Evolutionary conservation across 2,797 vertebrate species (phyloP), one percentile per base, ranked within the genome.

Genomic region (Cheracebus regulus): DNA sequence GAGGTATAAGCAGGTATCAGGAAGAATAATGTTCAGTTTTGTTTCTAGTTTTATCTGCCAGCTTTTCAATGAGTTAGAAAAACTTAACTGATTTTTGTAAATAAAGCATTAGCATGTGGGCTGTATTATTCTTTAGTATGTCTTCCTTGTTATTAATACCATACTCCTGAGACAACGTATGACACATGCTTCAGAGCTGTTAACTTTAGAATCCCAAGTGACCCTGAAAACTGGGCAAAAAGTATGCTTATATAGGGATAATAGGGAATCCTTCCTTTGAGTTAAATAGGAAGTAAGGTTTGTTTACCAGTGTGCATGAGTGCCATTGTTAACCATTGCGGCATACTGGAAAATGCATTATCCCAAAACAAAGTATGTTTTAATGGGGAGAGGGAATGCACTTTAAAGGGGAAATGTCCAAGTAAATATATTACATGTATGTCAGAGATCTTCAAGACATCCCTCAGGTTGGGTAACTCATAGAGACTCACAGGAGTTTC

Each of bases 341-440:
- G 22, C 30, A 64, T 46, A 55, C 39, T 19, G 83, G 48, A 76
- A 70, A 72, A 80, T 72, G 9, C 36, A 39, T 79, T 61, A 85
- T 75, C 30, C 22, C 57, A 20, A 81, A 95, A 95, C 55, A 78
- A 88, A 83, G 19, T 95, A 10, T 28, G 44, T 67, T 92, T 97
- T 82, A 86, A 81, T 91, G 44, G 24, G 26, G 48, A 61, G 30
- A 97, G 72, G 7, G 22, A 78, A 80, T 96, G 75, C 95, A 82
- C 33, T 58, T 89, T 64, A 86, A 89, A 93, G 58, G 44, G 11
- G 28, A 81, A 73, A 20, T 90, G 48, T 9, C 52, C 15, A 67
- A 83, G 50, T n/a, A 81, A 84, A 52, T 52, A 41, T 48, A 64
- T 96, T 39, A 57, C 30, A 15, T 26, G 30, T 86, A 24, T 76